Percentiles rank a stretch among this genome's conserved stretches.
phyloP scores from a whole-genome alignment of 1,140 invertebrate species.

The Drosophila carrolli region DNA sequence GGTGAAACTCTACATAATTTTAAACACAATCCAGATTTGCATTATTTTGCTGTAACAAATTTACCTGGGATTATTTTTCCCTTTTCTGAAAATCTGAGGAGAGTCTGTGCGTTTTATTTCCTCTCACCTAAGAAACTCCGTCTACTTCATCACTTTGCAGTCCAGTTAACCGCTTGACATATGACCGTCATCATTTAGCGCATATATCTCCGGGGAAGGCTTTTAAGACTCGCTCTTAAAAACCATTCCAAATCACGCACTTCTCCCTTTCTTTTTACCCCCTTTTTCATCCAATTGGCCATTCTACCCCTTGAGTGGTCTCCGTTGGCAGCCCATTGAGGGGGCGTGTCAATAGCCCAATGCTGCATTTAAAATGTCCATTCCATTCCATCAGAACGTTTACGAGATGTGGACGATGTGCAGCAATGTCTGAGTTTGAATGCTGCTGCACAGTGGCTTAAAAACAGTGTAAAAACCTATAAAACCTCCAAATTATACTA shows the following conservation, averaged over 20 bases:
- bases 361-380: slow-evolving; percentile 69
- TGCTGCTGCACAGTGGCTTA: slow-evolving; percentile 4
- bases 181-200: slow-evolving; percentile 68
- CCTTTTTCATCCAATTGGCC: neutral
- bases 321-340: slow-evolving; percentile 51
- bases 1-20: slow-evolving; percentile 19
- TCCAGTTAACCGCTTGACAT: slow-evolving; percentile 68
- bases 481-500: no score
- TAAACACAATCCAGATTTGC: slow-evolving; percentile 7
- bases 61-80: neutral
- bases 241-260: slow-evolving; percentile 67
- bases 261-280: slow-evolving; percentile 6
- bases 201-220: slow-evolving; percentile 33
- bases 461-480: neutral
- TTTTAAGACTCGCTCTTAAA: slow-evolving; percentile 54
- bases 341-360: slow-evolving; percentile 70
- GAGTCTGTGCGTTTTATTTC: neutral
- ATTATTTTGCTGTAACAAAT: neutral
- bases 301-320: slow-evolving; percentile 2
- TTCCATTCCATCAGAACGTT: slow-evolving; percentile 64
- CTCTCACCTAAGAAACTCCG: slow-evolving; percentile 3
- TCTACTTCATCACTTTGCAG: slow-evolving; percentile 11
- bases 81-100: neutral
- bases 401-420: slow-evolving; percentile 61
- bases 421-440: slow-evolving; percentile 48